Evolutionary conservation across 2,113 vertebrate species (phyloP), one percentile per base, ranked within the genome.

Genomic region (Macrotus californicus): DNA sequence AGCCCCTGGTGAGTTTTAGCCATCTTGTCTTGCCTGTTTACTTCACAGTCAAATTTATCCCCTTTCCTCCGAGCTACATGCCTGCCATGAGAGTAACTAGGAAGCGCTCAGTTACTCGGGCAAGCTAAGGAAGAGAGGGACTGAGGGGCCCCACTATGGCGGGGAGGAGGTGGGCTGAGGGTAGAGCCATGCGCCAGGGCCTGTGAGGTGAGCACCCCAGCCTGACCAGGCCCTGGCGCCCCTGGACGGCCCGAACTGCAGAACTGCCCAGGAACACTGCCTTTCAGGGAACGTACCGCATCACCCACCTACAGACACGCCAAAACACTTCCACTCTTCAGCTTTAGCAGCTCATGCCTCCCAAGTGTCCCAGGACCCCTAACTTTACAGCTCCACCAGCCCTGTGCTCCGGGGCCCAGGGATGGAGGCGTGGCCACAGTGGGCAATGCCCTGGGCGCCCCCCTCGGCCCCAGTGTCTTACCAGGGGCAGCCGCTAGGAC

Each of bases 1-100:
- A 36, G 61, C 66, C 96, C 70, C 66, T 69, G 48, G 72, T 86
- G 93, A 92, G 56, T 93, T 76, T 75, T 61, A 87, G 72, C 92
- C 19, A 7, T 82, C 89, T 70, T 77, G 50, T 81, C 59, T 88
- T 92, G 66, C 56, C 94, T 95, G 76, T 94, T 94, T 90, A 79
- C 43, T 93, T 88, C 66, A 52, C 70, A 50, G 76, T 56, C 64
- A 72, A 48, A 79, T 64, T 3, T 77, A 21, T 80, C 34, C 77
- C 61, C 31, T 87, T 48, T 79, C 64, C 64, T 90, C 91, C 84
- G 34, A 69, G 89, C 50, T 93, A 76, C 79, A 75, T 21, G n/a
- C 66, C 85, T 94, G 69, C 34, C 11, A 3, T 54, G 41, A 76
- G 3, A 97, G 94, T 80, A 89, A 79, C 46, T 0, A 34, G 84